These are phyloP conservation scores for Scaptomyza cyrtandrae DNA, from an alignment of 2,888 invertebrate species.

Conservation along the genomic window DNA sequence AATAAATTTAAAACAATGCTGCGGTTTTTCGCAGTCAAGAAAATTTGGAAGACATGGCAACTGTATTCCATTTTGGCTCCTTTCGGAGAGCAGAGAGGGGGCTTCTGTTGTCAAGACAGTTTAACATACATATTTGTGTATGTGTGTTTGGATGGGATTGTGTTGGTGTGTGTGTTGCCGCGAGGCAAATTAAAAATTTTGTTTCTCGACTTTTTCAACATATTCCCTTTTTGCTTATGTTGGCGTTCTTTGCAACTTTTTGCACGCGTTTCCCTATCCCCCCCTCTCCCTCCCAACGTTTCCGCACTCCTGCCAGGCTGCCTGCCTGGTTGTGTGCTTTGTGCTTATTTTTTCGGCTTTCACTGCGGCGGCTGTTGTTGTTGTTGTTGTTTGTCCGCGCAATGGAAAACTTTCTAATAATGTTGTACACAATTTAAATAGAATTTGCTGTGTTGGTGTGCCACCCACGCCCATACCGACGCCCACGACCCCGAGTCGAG, in stretches of 20 bases:
- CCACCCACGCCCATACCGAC: conserved; percentile 5
- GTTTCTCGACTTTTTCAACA: conserved; percentile 75
- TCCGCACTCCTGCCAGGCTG: neutral
- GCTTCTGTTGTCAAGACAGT: conserved; percentile 63
- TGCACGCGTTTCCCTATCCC: conserved; percentile 42
- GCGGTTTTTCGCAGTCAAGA: conserved; percentile 20
- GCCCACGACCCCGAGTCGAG: conserved; percentile 1
- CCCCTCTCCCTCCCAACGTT: neutral
- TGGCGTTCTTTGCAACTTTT: conserved; percentile 69
- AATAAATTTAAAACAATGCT: conserved; percentile 41
- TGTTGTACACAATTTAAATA: conserved; percentile 84
- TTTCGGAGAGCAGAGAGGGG: conserved; percentile 11
- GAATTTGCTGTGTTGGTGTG: conserved; percentile 74
- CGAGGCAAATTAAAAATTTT: conserved; percentile 80
- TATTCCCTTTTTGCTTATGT: conserved; percentile 53
- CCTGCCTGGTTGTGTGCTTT: conserved; percentile 45
- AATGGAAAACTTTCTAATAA: conserved; percentile 82
- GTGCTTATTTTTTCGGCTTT: conserved; percentile 52
- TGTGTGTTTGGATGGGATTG: conserved; percentile 28
- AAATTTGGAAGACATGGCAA: conserved; percentile 10
- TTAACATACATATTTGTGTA: conserved; percentile 35
- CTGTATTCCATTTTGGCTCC: neutral
- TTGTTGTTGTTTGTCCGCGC: conserved; percentile 48
- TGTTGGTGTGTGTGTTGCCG: conserved; percentile 56
- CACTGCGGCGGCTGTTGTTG: conserved; percentile 21